Evolutionary conservation across 2,888 invertebrate genomes (phyloP).

Genomic region (Cephalotes varians): DNA sequence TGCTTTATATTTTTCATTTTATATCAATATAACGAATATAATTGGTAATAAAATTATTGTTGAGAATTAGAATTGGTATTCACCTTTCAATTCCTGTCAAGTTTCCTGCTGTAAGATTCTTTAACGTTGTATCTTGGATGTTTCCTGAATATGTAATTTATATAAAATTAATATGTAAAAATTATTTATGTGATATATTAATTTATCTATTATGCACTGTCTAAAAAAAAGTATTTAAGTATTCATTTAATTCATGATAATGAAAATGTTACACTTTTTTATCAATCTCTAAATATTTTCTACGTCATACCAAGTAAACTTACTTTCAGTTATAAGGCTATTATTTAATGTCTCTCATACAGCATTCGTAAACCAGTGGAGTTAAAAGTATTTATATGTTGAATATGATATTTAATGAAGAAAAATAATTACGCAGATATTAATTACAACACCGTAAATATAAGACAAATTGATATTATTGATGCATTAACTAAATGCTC

Average conservation of each 20-base stretch:
- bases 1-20: slow-evolving; percentile 67
- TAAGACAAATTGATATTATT: slow-evolving; percentile 35
- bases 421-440: slow-evolving; percentile 5
- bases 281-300: slow-evolving; percentile 25
- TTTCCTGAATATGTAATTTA: slow-evolving; percentile 16
- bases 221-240: neutral
- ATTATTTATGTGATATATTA: slow-evolving; percentile 34
- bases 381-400: slow-evolving; percentile 33
- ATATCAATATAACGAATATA: slow-evolving; percentile 70
- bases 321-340: slow-evolving; percentile 17
- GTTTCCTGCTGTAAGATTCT: slow-evolving; percentile 49
- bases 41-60: slow-evolving; percentile 73
- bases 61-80: slow-evolving; percentile 67
- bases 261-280: neutral
- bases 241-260: slow-evolving; percentile 10
- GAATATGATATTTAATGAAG: slow-evolving; percentile 17
- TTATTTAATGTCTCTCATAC: slow-evolving; percentile 28
- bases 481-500: neutral
- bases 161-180: slow-evolving; percentile 28
- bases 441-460: slow-evolving; percentile 12
- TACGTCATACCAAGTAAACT: neutral
- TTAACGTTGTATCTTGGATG: slow-evolving; percentile 47
- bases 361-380: slow-evolving; percentile 2
- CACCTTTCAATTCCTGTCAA: slow-evolving; percentile 65
- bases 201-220: slow-evolving; percentile 25